Percentiles rank a stretch among this genome's conserved stretches.
These are phyloP conservation scores for Punctoribates punctum DNA, from an alignment of 2,888 invertebrate species.

Conservation along the genomic window DNA sequence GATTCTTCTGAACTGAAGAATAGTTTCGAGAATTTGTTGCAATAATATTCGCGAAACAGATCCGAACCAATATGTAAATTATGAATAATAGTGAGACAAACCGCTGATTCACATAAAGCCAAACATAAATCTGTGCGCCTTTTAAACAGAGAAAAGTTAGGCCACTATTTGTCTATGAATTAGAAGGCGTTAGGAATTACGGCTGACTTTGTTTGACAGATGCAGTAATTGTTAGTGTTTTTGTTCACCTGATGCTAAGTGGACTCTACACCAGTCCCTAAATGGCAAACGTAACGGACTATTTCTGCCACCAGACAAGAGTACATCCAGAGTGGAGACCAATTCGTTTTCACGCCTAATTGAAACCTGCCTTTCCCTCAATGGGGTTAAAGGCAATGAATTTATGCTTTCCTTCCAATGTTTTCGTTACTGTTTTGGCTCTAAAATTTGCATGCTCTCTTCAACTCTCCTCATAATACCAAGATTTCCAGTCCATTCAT, in stretches of 20 bases:
- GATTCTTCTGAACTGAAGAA: too few relatives aligned
- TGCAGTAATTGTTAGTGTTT: not conserved
- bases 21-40: too few relatives aligned
- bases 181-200: not conserved
- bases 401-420: conserved; percentile 2
- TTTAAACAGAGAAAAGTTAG: too few relatives aligned
- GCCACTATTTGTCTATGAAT: too few relatives aligned
- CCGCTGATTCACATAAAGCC: too few relatives aligned
- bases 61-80: too few relatives aligned
- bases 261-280: not conserved
- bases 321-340: not conserved
- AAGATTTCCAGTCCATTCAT: too few relatives aligned
- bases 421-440: not conserved
- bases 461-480: too few relatives aligned
- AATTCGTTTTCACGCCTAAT: conserved; percentile 31
- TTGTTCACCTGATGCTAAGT: conserved; percentile 24
- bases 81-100: too few relatives aligned
- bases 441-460: too few relatives aligned
- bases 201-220: conserved; percentile 22
- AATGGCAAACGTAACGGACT: not conserved
- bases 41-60: too few relatives aligned
- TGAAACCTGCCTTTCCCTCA: conserved; percentile 6
- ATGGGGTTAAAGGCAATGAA: conserved; percentile 33
- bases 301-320: not conserved
- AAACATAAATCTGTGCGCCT: too few relatives aligned